Percentiles rank a stretch among this genome's conserved stretches.
These are phyloP conservation scores for Lota lota DNA, from an alignment of 2,113 vertebrate species.

Conservation along the genomic window DNA sequence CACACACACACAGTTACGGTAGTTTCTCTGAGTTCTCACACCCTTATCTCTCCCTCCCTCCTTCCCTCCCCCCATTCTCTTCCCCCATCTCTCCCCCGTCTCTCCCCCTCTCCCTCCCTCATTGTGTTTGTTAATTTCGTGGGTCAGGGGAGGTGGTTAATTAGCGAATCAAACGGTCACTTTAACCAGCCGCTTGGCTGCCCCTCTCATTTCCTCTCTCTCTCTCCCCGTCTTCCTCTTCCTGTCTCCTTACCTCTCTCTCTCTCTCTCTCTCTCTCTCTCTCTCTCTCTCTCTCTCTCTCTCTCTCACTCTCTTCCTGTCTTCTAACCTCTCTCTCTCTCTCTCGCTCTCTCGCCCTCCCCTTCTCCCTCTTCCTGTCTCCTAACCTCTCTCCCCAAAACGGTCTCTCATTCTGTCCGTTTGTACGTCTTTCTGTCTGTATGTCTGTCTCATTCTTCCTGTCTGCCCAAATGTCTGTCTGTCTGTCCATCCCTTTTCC, in stretches of 20 bases:
- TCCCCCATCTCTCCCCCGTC: too few species aligned
- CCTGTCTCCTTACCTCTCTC: constrained; percentile 1
- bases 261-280: not conserved
- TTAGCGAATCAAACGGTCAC: too few species aligned
- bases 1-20: too few species aligned
- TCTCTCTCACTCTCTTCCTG: constrained; percentile 7
- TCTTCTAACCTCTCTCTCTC: constrained; percentile 23
- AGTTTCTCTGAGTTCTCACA: not conserved
- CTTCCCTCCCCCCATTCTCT: too few species aligned
- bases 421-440: not conserved
- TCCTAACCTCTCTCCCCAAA: constrained; percentile 27
- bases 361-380: constrained; percentile 3
- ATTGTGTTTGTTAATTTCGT: too few species aligned
- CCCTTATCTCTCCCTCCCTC: not conserved
- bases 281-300: constrained; percentile 4
- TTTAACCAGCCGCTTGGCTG: too few species aligned
- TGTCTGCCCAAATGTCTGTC: too few species aligned
- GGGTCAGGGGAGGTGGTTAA: too few species aligned
- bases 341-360: not conserved
- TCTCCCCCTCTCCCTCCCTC: too few species aligned
- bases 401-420: constrained; percentile 25
- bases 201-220: not conserved
- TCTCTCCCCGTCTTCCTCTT: not conserved
- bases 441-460: too few species aligned
- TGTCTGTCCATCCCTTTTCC: too few species aligned